Base-by-base conservation (phyloP, 2,797 vertebrate genomes). In the Acomys russatus region DNA sequence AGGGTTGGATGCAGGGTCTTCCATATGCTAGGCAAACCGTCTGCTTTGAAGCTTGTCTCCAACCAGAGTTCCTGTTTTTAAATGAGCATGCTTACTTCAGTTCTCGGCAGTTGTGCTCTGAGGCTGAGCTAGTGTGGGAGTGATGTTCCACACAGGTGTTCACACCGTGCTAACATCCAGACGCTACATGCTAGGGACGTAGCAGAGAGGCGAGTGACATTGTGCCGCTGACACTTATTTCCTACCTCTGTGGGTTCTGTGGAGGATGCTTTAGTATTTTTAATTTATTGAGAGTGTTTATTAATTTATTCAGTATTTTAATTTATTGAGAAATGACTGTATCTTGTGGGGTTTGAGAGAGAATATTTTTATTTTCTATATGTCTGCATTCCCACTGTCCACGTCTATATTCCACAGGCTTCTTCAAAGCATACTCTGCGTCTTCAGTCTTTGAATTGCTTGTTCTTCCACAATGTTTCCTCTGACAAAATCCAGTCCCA, bases 311-410 rank as follows among this genome's bases (percentile, higher is more conserved):
- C 74, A 4, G 3, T 74, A n/a, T 88, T 51, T 56, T 74, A 59
- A 51, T 71, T 90, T 83, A 59, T 61, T 91, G 35, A 63, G 54
- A 44, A 79, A 63, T 20, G 10, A 51, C 92, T 88, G 33, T 33
- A 83, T 3, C 91, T 77, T 78, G 7, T 28, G 74, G 28, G 64
- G 49, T n/a, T 84, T 80, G 68, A 88, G 90, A 84, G 56, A 94
- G 10, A 59, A 89, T 44, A 73, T 92, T 91, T 85, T 89, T 51
- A 51, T 54, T 86, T 77, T 79, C 30, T 79, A 9, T 93, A 15
- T 83, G 80, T 25, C 59, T 90, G 8, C 6, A n/a, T 77, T 95
- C 79, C n/a, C 15, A 74, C 17, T 6, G 9, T 76, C 74, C 92
- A 23, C 66, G 76, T 89, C 70, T 23, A n/a, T 74, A 51, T 56